Evolutionary conservation across 2,113 vertebrate species (phyloP).

Genomic region (Hassar affinis): DNA sequence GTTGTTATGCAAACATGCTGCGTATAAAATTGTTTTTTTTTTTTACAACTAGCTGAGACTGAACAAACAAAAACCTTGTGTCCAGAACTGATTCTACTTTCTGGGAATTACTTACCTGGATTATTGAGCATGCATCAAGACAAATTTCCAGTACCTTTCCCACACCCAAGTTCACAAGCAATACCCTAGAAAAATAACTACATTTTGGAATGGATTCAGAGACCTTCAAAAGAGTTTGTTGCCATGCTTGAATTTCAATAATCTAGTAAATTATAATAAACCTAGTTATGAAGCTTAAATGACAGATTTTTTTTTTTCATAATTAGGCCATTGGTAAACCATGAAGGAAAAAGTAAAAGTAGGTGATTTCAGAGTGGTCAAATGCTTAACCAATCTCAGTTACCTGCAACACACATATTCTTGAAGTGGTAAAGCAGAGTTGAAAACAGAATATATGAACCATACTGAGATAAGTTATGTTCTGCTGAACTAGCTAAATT

Average conservation of each 20-base stretch:
- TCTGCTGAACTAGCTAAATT: background rate
- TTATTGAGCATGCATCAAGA: too few relatives aligned
- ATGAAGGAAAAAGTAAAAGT: background rate
- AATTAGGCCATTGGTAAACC: background rate
- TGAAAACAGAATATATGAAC: too few relatives aligned
- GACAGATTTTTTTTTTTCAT: background rate
- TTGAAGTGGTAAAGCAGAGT: background rate
- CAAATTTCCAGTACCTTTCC: background rate
- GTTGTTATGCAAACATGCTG: too few relatives aligned
- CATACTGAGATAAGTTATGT: too few relatives aligned
- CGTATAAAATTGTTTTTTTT: too few relatives aligned
- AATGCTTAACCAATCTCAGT: background rate
- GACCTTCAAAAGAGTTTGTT: background rate
- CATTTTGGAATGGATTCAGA: background rate
- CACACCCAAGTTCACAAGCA: background rate
- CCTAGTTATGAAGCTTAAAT: background rate
- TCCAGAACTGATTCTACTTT: too few relatives aligned
- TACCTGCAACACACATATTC: background rate
- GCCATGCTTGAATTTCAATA: background rate
- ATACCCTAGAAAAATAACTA: background rate
- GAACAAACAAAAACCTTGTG: too few relatives aligned
- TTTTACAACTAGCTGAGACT: too few relatives aligned
- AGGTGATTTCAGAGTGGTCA: background rate
- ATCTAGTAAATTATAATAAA: too few relatives aligned
- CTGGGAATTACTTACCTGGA: too few relatives aligned